These are phyloP conservation scores for Episyrphus balteatus DNA, from an alignment of 1,140 invertebrate species.

Conservation along the genomic window DNA sequence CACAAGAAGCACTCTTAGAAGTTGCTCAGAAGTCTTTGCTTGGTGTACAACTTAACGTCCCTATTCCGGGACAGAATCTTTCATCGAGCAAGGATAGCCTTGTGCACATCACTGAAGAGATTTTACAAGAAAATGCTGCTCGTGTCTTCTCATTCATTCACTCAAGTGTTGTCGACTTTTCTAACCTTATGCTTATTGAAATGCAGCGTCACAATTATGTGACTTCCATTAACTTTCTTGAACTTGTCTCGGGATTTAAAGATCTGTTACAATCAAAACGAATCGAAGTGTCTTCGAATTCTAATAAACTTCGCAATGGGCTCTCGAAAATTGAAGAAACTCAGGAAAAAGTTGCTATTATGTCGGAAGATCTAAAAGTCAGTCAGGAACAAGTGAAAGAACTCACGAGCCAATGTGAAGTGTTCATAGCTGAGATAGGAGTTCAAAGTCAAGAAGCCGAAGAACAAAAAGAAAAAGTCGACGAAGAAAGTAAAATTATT, in stretches of 20 bases:
- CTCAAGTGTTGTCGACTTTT: constrained; percentile 57
- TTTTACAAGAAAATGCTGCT: constrained; percentile 48
- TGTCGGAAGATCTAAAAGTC: constrained; percentile 65
- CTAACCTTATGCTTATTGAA: constrained; percentile 57
- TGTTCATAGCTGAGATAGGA: constrained; percentile 61
- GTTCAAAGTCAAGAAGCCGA: constrained; percentile 68
- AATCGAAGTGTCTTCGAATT: constrained; percentile 51
- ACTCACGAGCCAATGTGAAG: constrained; percentile 34
- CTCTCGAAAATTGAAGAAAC: constrained; percentile 70
- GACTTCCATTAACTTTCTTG: constrained; percentile 73
- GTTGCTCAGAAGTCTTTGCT: constrained; percentile 61
- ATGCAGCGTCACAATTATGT: constrained; percentile 76
- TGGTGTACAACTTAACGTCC: constrained; percentile 52
- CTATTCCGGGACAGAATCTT: constrained; percentile 45
- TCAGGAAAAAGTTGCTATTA: constrained; percentile 59
- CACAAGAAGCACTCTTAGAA: constrained; percentile 71
- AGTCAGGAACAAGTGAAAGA: constrained; percentile 53
- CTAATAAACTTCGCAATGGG: constrained; percentile 63
- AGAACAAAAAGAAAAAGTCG: constrained; percentile 59
- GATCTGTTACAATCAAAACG: constrained; percentile 64
- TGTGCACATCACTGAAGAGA: constrained; percentile 46
- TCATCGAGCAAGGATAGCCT: constrained; percentile 39
- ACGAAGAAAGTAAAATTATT: constrained; percentile 55
- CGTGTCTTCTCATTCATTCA: constrained; percentile 68
- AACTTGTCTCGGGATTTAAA: constrained; percentile 72